Conservation (phyloP, 2,888 invertebrate genomes). For the Neelides folsomi region DNA sequence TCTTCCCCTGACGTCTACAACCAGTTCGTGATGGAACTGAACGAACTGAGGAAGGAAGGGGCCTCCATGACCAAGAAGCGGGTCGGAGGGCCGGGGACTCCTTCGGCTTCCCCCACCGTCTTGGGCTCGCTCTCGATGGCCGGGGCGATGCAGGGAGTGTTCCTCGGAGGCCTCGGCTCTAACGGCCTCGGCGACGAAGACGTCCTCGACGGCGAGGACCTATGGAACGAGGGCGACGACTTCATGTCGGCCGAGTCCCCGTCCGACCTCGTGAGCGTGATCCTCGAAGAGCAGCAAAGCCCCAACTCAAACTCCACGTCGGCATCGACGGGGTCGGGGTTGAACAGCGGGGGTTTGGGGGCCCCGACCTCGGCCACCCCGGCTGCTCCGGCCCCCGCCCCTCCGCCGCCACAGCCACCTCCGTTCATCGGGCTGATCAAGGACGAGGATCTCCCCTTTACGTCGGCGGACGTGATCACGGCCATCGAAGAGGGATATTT, state of each 20-base stretch:
- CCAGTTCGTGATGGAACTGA: conserved; percentile 14
- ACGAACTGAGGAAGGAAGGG: conserved; percentile 12
- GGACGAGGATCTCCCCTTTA: not conserved
- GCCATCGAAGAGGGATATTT: conserved; percentile 12
- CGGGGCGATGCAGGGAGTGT: not conserved
- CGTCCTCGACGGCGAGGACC: conserved; percentile 2
- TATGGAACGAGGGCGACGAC: conserved; percentile 7
- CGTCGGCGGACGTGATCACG: conserved; percentile 9
- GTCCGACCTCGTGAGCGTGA: conserved; percentile 15
- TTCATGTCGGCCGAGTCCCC: conserved; percentile 13
- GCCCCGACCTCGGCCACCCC: not conserved
- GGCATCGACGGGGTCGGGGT: not conserved
- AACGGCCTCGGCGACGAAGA: conserved; percentile 3
- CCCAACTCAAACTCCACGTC: not conserved
- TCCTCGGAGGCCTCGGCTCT: not conserved
- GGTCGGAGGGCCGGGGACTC: not conserved
- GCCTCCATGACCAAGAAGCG: conserved; percentile 5
- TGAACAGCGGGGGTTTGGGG: not conserved
- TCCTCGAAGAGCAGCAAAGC: conserved; percentile 14
- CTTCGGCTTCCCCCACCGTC: not conserved
- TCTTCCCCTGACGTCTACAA: conserved; percentile 13
- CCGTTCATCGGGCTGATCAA: too few species aligned
- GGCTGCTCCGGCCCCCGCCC: too few species aligned
- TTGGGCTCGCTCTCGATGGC: not conserved
- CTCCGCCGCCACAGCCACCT: too few species aligned